Conservation (phyloP, 1,140 invertebrate genomes). For the Ctenoplectra terminalis region DNA sequence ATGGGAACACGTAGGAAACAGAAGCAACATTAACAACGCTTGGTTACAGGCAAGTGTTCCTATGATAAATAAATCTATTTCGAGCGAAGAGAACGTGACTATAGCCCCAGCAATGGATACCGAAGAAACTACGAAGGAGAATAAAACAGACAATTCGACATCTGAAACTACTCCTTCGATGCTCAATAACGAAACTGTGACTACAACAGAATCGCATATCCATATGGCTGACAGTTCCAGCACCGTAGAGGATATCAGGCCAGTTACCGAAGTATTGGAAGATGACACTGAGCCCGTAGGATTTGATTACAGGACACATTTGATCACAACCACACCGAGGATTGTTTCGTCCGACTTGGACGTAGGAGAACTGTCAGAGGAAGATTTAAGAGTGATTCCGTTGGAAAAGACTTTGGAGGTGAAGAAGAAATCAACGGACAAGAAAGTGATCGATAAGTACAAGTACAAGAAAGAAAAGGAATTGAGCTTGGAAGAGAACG, state of each 20-base stretch:
- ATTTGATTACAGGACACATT: slow-evolving; percentile 70
- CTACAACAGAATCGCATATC: slow-evolving; percentile 12
- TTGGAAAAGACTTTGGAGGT: slow-evolving; percentile 65
- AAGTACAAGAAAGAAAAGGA: slow-evolving; percentile 72
- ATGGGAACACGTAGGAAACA: neutral
- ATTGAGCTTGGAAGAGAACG: slow-evolving; percentile 56
- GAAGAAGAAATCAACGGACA: slow-evolving; percentile 62
- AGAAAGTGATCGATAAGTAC: slow-evolving; percentile 62
- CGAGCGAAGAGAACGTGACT: neutral
- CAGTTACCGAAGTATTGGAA: slow-evolving; percentile 76
- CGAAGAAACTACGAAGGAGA: slow-evolving; percentile 15
- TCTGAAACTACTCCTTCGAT: slow-evolving; percentile 45
- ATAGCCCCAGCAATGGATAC: no score
- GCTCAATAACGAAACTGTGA: neutral
- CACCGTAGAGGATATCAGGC: slow-evolving; percentile 74
- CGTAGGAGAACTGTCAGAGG: slow-evolving; percentile 67
- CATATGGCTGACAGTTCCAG: neutral
- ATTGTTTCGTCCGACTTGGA: neutral
- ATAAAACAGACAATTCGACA: slow-evolving; percentile 44
- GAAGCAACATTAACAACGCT: neutral
- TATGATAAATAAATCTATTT: neutral
- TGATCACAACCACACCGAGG: slow-evolving; percentile 65
- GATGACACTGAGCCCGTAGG: slow-evolving; percentile 72
- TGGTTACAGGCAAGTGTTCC: slow-evolving; percentile 9
- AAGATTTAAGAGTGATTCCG: slow-evolving; percentile 76